Evolutionary conservation across 2,888 invertebrate genomes (phyloP), one percentile per base, ranked within the genome.

Genomic region (Amiota mariae): DNA sequence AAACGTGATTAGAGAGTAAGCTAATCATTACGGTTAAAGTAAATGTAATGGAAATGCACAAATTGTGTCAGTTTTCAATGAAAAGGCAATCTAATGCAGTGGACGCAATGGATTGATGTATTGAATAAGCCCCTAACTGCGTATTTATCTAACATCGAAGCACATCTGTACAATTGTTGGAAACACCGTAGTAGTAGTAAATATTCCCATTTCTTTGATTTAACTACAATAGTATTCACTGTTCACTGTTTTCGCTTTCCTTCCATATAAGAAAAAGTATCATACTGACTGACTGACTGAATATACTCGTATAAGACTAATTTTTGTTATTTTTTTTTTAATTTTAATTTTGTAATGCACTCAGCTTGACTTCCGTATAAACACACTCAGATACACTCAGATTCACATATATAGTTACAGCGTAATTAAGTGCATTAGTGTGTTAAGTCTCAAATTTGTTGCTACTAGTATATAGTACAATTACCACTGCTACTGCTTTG

Each of bases 61-160:
- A 63, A 63, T 63, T 63, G 63, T 63, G 63, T 46, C 63, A 63
- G 46, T 63, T 63, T 63, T 24, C 18, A 18, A 61, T 18, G 24
- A 20, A 61, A 20, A 20, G 3, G 61, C 15, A 61, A 61, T 61
- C 20, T 4, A 63, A 13, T 46, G 63, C 63, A 46, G 54, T 54
- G 12, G 13, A 54, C n/a, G 54, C 12, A 54, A n/a, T 54, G 12
- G 54, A 36, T 36, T 36, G 8, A 59, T 59, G 18, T 3, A 59
- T 18, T 57, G 18, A 57, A 57, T 57, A 57, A 57, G 15, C 18
- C 8, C 20, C 18, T 20, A 18, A 3, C 59, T 24, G 9, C 20
- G 10, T 59, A 59, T 59, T 59, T 57, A 18, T 57, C 56, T 59
- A 8, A 18, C 24, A 59, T 24, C 24, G 6, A 10, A 8, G 12